Evolutionary conservation across 1,140 invertebrate genomes (phyloP), one percentile per base, ranked within the genome.

Genomic region (Pogonomyrmex californicus): DNA sequence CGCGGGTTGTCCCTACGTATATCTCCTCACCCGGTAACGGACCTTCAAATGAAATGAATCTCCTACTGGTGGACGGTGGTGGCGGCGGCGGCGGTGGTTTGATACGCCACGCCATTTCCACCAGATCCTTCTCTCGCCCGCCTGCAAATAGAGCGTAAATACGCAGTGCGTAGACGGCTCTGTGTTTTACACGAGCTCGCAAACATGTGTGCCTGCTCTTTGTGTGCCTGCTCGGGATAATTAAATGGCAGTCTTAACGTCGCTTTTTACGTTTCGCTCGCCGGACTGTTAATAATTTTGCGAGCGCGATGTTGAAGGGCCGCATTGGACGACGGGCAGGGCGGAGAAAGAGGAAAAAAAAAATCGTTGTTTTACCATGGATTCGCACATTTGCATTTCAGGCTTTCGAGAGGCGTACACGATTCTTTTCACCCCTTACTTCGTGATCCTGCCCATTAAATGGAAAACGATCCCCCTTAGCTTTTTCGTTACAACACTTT

Each of bases 191-290:
- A 7, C 51, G 60, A 33, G 9, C 14, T n/a, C 23, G 5, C 56
- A 9, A 17, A 44, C 33, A 36, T 10, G 23, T 58, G 36, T 33
- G 30, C 4, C 36, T 6, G 66, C n/a, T 17, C 49, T 81, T 33
- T 23, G 23, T 23, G 23, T 23, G 23, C 23, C 23, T 23, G 23
- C 23, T 41, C 33, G 47, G 63, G 63, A 81, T 81, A 81, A 81
- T 81, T 81, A 81, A 81, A 81, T 81, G 77, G 77, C 66, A 70
- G 66, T 82, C 79, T 73, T 82, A 82, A 73, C 66, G 66, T 82
- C 36, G 79, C 41, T 81, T 82, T 73, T 82, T 82, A 73, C 51
- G 65, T 56, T 71, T 58, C 66, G 65, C 38, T 47, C 33, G 38
- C 54, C 41, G 38, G 51, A 4, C 66, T 73, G 51, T 82, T 82